phyloP scores from a whole-genome alignment of 2,888 invertebrate species.

The Acleris sparsana region DNA sequence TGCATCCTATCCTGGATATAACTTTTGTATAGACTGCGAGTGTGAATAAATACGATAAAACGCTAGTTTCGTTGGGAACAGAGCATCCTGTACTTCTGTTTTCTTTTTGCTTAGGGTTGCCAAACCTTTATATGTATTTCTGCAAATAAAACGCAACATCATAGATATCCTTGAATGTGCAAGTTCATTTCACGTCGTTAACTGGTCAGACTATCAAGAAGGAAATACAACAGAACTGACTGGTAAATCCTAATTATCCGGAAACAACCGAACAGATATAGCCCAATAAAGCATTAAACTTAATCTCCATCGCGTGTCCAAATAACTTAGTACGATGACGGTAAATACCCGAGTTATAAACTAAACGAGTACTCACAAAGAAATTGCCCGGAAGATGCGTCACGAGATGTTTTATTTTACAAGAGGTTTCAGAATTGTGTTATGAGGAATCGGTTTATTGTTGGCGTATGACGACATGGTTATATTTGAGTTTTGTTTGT shows the following conservation, averaged over 20 bases:
- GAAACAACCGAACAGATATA: constrained; percentile 2
- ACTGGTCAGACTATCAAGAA: not conserved
- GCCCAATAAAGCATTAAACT: constrained; percentile 4
- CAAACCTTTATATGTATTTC: no score
- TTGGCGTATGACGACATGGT: not conserved
- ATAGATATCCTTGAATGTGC: no score
- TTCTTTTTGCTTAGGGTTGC: no score
- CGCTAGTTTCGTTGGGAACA: no score
- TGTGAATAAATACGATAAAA: no score
- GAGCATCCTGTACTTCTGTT: no score
- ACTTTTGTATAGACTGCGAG: no score
- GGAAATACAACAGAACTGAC: not conserved
- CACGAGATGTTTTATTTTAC: not conserved
- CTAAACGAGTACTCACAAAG: constrained; percentile 18
- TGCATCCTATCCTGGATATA: no score
- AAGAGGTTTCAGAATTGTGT: not conserved
- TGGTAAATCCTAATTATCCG: not conserved
- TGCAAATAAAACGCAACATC: no score
- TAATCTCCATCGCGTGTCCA: constrained; percentile 24
- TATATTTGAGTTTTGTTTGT: no score
- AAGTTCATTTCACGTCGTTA: not conserved
- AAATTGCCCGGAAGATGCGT: constrained; percentile 22
- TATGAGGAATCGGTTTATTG: constrained; percentile 5
- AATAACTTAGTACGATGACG: not conserved
- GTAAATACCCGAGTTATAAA: not conserved